Base-by-base conservation (phyloP, 2,888 invertebrate genomes). In the Atrina japonica region DNA sequence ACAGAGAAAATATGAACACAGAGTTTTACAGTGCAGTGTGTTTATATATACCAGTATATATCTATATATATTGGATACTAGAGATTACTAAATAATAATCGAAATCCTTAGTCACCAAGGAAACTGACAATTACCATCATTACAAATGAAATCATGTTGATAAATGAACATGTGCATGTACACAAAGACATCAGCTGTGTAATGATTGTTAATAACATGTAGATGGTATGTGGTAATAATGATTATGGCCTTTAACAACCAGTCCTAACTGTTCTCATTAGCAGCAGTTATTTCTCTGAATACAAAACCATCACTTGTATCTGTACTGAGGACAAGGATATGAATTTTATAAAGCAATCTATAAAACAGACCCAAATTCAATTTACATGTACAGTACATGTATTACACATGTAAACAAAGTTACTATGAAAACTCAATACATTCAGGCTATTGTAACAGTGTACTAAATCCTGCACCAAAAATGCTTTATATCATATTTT, bases 81-180 rank as follows among this genome's bases (percentile, higher is more conserved):
- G 25, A 14, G 53, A 25, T 14, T 53, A 23, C 40, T 7, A 30
- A 30, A 29, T 40, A 52, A 64, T 64, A 64, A 52, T 49, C 43
- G 56, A 56, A 35, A 35, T 56, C 56, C 30, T 56, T 56, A 30
- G 56, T 56, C 35, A 40, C 56, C 40, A 56, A 40, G 56, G 56
- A 21, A n/a, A 56, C 40, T 16, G 56, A 27, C 40, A 30, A 56
- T 56, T 30, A 40, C 56, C 29, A 56, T 56, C 21, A 56, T 56
- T 18, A 56, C n/a, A n/a, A 29, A 27, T 27, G n/a, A 53, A 53
- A 53, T 27, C 35, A 35, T n/a, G n/a, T n/a, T n/a, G n/a, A n/a
- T 43, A 43, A n/a, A 43, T 18, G 18, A 23, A n/a, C 11, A 49
- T 49, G 23, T 21, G 49, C 23, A 16, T 18, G 23, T 49, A 18